Evolutionary conservation across 2,888 invertebrate genomes (phyloP).

Genomic region (Criorhina ranunculi): DNA sequence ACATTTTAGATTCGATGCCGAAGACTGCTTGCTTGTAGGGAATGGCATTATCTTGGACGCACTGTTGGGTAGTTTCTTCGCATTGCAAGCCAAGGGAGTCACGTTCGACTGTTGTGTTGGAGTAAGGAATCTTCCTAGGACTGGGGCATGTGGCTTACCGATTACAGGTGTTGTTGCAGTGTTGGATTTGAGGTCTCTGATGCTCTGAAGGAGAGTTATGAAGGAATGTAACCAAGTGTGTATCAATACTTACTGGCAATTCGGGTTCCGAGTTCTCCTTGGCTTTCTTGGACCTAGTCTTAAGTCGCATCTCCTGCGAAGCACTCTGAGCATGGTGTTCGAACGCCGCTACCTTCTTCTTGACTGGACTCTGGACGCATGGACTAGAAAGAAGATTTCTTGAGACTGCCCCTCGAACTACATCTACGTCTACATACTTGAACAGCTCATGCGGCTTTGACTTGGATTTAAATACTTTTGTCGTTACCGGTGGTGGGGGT

Average conservation of each 20-base stretch:
- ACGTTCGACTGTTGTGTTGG: conserved; percentile 81
- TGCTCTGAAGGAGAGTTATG: conserved; percentile 20
- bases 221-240: not conserved
- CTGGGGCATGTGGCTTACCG: conserved; percentile 79
- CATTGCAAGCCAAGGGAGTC: conserved; percentile 74
- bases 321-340: conserved; percentile 84
- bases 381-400: conserved; percentile 85
- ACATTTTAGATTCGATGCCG: conserved; percentile 77
- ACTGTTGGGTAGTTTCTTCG: conserved; percentile 81
- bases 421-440: conserved; percentile 79
- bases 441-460: conserved; percentile 83
- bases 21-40: conserved; percentile 76
- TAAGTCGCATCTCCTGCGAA: conserved; percentile 72
- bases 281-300: conserved; percentile 79
- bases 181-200: conserved; percentile 58
- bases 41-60: conserved; percentile 81
- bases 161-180: conserved; percentile 80
- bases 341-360: conserved; percentile 87
- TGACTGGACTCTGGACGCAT: conserved; percentile 86
- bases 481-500: conserved; percentile 47
- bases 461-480: conserved; percentile 80
- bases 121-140: conserved; percentile 82
- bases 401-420: not conserved
- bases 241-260: conserved; percentile 77
- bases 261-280: conserved; percentile 80